Evolutionary conservation across 2,888 invertebrate genomes (phyloP), one percentile per base, ranked within the genome.

Genomic region (Agonum fuliginosum): DNA sequence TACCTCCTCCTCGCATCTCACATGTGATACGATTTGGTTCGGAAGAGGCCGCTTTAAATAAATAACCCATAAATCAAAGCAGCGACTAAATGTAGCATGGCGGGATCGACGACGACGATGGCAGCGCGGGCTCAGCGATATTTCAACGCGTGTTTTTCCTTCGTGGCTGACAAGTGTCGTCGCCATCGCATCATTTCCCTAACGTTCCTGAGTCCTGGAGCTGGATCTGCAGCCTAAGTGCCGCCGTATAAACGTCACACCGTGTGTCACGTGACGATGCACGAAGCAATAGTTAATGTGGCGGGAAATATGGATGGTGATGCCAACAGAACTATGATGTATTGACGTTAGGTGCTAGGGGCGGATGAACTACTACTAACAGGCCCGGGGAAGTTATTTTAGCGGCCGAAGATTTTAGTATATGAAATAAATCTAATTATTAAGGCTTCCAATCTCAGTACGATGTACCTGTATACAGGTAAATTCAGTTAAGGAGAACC

Each of bases 11-110:
- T 30, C 30, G 8, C 3, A 30, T 30, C 30, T 30, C 8, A 30
- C 30, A 30, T 6, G 19, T 17, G 46, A 46, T 46, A 17, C 12
- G 46, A 46, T 46, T 46, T 46, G 19, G 46, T 46, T 46, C 46
- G 46, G 46, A 46, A 46, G 46, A 20, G 46, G 46, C 58, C 22
- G 67, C 22, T 67, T 67, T 67, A 67, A 67, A 67, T 67, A 67
- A 67, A 67, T 67, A 67, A 67, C n/a, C 19, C 67, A 67, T 67
- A 67, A 67, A 67, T 67, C 67, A 41, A 22, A 67, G 27, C 19
- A n/a, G 8, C 5, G 12, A 37, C 27, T 67, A 67, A 67, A 67
- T 67, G 67, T 67, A 67, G 37, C 67, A 67, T 67, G 14, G 67
- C 8, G 41, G 41, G n/a, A 37, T 41, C 41, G 37, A 43, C 43